Conservation (phyloP, 2,797 vertebrate species). For the Coendou prehensilis region DNA sequence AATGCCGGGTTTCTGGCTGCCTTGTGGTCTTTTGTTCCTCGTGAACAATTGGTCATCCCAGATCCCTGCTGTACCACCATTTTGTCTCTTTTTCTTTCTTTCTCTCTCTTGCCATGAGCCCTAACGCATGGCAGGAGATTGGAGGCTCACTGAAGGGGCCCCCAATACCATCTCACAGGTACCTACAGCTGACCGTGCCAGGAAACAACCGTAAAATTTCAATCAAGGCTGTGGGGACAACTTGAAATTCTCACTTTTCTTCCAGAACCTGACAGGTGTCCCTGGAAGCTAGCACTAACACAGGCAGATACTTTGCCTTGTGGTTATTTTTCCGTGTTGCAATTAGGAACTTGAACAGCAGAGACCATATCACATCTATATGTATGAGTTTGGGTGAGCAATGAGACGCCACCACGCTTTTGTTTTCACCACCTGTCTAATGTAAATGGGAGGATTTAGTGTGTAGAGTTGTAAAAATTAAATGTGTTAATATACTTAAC, state of each 20-base stretch:
- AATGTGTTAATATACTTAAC: not conserved
- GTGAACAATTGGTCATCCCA: no score
- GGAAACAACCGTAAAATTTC: not conserved
- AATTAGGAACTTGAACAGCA: not conserved
- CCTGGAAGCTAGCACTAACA: not conserved
- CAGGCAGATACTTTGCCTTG: accelerated
- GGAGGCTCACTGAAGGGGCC: no score
- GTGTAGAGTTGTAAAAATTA: not conserved
- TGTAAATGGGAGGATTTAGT: not conserved
- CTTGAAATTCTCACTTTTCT: not conserved
- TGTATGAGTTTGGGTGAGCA: not conserved
- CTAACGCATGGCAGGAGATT: no score
- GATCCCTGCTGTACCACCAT: no score
- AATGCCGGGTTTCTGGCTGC: no score
- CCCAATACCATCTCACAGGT: not conserved
- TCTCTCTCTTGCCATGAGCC: no score
- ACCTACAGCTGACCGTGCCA: not conserved
- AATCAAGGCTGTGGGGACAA: accelerated
- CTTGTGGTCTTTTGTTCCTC: no score
- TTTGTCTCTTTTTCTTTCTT: no score
- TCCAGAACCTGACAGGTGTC: not conserved
- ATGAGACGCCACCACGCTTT: not conserved
- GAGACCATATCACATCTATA: not conserved
- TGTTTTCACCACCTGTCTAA: not conserved
- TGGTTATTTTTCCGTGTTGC: not conserved